Evolutionary conservation across 2,888 invertebrate genomes (phyloP).

Genomic region (Diabrotica balteata): DNA sequence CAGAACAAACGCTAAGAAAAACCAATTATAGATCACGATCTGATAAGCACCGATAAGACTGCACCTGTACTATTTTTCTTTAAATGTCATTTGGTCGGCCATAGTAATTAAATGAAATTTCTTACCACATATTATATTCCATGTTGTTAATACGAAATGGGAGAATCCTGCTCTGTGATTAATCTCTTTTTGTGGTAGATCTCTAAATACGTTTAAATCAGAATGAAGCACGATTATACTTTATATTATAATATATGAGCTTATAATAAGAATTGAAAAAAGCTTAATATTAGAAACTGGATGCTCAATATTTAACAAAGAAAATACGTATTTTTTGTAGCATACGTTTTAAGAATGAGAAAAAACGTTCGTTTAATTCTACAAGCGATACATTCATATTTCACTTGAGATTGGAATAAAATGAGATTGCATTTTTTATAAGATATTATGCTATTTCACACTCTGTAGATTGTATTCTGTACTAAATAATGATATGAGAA

Average conservation of each 20-base stretch:
- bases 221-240: conserved; percentile 35
- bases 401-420: conserved; percentile 47
- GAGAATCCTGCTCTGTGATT: conserved; percentile 18
- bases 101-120: no score
- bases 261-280: conserved; percentile 30
- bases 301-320: conserved; percentile 22
- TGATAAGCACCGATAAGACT: background rate
- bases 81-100: no score
- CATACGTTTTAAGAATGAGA: conserved; percentile 26
- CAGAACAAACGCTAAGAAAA: no score
- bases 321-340: conserved; percentile 25
- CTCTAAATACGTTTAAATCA: conserved; percentile 32
- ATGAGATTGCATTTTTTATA: conserved; percentile 48
- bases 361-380: conserved; percentile 48
- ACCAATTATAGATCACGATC: no score
- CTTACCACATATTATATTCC: no score
- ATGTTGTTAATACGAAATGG: no score
- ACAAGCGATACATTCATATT: conserved; percentile 51
- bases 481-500: conserved; percentile 23
- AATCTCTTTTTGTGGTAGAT: conserved; percentile 37
- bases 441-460: conserved; percentile 56
- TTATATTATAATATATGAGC: conserved; percentile 33
- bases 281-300: background rate
- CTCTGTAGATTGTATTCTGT: conserved; percentile 32
- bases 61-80: no score